Evolutionary conservation across 2,797 vertebrate genomes (phyloP).

Genomic region (Coccyzus lansbergi): DNA sequence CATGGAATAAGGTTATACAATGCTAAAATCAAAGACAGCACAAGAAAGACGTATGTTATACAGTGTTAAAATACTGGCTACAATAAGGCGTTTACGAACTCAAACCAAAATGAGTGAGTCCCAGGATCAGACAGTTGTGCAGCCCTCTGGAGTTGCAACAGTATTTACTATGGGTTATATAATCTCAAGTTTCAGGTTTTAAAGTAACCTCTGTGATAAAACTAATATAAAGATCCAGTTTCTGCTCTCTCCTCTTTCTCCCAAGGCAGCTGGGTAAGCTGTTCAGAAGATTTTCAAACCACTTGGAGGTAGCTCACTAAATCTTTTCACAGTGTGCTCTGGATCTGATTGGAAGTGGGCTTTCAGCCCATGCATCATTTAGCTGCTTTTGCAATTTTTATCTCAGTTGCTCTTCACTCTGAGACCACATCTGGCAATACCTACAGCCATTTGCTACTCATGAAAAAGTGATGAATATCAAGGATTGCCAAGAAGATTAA

Average conservation of each 20-base stretch:
- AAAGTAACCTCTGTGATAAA: conserved; percentile 10
- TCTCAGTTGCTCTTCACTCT: conserved; percentile 18
- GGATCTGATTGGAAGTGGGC: conserved; percentile 20
- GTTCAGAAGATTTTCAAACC: not conserved
- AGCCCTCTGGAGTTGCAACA: not conserved
- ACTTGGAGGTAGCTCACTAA: not conserved
- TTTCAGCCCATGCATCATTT: conserved; percentile 59
- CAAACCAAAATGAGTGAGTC: not conserved
- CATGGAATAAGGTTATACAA: not conserved
- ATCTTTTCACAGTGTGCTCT: not conserved
- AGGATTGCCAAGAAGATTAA: conserved; percentile 12
- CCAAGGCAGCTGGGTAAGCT: not conserved
- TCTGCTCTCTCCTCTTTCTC: not conserved
- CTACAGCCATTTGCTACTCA: not conserved
- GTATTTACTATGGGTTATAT: not conserved
- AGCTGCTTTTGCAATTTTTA: conserved; percentile 56
- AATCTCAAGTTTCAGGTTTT: not conserved
- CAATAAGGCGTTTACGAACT: not conserved
- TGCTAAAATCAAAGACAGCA: not conserved
- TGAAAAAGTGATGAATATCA: conserved; percentile 40
- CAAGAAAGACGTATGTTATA: not conserved
- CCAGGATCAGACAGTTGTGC: not conserved
- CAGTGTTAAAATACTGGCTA: not conserved
- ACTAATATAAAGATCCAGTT: conserved; percentile 8
- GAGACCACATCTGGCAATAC: conserved; percentile 52